Evolutionary conservation across 2,797 vertebrate species (phyloP).

Genomic region (Setipinna tenuifilis): DNA sequence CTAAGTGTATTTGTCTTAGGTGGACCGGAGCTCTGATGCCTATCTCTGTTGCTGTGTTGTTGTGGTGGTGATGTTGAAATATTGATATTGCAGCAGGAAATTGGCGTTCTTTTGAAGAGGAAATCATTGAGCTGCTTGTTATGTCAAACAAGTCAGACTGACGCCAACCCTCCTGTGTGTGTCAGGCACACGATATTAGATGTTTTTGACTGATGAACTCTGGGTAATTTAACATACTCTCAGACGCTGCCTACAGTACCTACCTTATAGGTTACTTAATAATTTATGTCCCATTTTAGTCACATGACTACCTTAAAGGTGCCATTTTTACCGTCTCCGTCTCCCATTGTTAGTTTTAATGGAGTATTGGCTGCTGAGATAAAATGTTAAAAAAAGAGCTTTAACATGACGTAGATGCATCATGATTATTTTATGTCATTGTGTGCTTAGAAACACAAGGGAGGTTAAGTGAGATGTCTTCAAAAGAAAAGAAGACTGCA

Average conservation of each 20-base stretch:
- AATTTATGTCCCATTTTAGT: background rate
- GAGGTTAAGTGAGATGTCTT: background rate
- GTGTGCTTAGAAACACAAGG: background rate
- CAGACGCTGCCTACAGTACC: background rate
- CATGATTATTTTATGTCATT: conserved; percentile 16
- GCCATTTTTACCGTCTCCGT: background rate
- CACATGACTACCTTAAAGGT: background rate
- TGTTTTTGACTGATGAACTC: background rate
- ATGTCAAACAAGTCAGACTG: background rate
- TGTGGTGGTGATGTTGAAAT: background rate
- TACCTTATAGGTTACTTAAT: background rate
- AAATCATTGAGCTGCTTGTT: background rate
- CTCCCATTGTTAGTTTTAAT: background rate
- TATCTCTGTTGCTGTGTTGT: background rate
- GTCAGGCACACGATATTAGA: background rate
- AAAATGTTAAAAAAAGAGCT: background rate
- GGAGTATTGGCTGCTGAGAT: background rate
- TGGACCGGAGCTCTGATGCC: no score
- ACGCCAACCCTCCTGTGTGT: background rate
- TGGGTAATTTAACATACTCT: background rate
- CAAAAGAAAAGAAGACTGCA: background rate
- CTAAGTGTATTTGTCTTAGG: background rate
- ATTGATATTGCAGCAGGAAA: background rate
- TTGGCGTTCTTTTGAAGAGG: background rate
- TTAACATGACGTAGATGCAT: background rate